Base-by-base conservation (phyloP, 2,797 vertebrate species). In the Lepus oiostolus region DNA sequence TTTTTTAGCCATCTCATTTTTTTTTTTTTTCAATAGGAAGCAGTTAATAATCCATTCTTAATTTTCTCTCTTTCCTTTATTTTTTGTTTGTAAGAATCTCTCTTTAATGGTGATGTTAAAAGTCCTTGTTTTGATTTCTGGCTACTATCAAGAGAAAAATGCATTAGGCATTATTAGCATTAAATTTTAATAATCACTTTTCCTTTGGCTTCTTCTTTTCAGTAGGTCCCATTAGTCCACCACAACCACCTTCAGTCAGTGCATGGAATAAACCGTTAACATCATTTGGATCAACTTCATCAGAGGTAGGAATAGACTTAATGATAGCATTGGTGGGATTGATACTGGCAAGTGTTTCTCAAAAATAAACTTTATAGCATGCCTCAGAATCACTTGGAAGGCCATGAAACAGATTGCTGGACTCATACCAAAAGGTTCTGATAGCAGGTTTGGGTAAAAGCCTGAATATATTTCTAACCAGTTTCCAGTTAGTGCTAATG, bases 231-330 rank as follows among this genome's bases (percentile, higher is more conserved):
- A 99, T 99, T 97, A 99, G 99, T 97, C 99, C 99, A 93, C 99
- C 99, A 47, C 99, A 99, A 97, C 99, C 99, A 76, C 99, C 99
- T 50, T 99, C 99, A 38, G 99, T 99, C 96, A 99, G 99, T 98
- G 99, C 99, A 80, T 99, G 99, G 99, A 99, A 99, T 98, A 99
- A 99, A 97, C 99, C 99, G 94, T 98, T 99, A 94, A 99, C 99
- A 87, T 99, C 99, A 60, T 99, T 99, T 98, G 99, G 99, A 95
- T 99, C 99, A 92, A 89, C 99, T 90, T 97, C 98, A 81, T 97
- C 99, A 91, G 99, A 99, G 99, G 99, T 99, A 98, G 90, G 98
- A 96, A 30, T 12, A 68, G 14, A 70, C 21, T 71, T 92, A 8
- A 28, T 77, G 32, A 19, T 50, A 79, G 21, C 12, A 24, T 83